phyloP scores from a whole-genome alignment of 1,140 invertebrate genomes.

The Cylas formicarius region DNA sequence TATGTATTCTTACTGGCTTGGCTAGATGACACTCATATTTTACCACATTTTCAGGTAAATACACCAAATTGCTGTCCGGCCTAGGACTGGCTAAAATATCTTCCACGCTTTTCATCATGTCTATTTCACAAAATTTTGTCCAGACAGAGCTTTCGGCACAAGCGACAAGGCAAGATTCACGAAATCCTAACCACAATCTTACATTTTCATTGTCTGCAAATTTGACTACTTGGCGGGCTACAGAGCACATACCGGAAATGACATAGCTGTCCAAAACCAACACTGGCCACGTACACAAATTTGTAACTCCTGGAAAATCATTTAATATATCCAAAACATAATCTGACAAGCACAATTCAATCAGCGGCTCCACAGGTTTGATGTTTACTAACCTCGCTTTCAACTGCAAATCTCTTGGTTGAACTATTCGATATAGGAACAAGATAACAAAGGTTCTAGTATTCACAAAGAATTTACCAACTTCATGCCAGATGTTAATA shows the following conservation, averaged over 20 bases:
- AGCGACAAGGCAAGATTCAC: constrained; percentile 67
- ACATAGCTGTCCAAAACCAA: constrained; percentile 51
- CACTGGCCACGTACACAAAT: constrained; percentile 53
- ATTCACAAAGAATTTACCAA: constrained; percentile 17
- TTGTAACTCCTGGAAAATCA: constrained; percentile 25
- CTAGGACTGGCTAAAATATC: constrained; percentile 24
- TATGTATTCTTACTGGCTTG: constrained; percentile 80
- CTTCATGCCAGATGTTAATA: constrained; percentile 10
- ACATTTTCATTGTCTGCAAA: constrained; percentile 37
- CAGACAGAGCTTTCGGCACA: constrained; percentile 81
- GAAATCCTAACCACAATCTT: constrained; percentile 63
- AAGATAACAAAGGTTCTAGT: constrained; percentile 42
- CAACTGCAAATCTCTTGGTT: constrained; percentile 18
- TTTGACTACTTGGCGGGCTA: constrained; percentile 59
- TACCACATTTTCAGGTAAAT: constrained; percentile 55
- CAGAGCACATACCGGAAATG: constrained; percentile 54
- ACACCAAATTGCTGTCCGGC: constrained; percentile 19
- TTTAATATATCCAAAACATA: constrained; percentile 17
- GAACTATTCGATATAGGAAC: constrained; percentile 40
- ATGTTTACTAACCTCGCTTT: constrained; percentile 8
- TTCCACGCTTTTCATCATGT: constrained; percentile 56
- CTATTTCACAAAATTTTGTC: constrained; percentile 89
- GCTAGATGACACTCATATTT: constrained; percentile 79
- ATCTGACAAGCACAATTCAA: constrained; percentile 9
- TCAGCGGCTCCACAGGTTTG: constrained; percentile 1